Base-by-base conservation (phyloP, 1,140 invertebrate genomes). In the Oncopodura yosiiana region DNA sequence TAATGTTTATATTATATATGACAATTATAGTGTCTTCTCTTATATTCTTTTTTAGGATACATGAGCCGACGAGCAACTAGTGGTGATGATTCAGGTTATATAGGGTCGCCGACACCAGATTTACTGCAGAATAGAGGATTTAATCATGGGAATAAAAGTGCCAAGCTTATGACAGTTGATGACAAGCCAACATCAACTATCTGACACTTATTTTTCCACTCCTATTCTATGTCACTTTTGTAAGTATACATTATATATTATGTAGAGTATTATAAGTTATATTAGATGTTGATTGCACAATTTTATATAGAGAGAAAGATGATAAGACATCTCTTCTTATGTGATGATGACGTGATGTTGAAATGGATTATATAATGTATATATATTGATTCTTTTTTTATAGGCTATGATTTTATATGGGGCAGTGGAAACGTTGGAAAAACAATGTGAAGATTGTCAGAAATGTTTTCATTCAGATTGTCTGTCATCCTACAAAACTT, bases 371-470 rank as follows among this genome's bases (percentile, higher is more conserved):
- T 11, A n/a, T 24, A 41, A 27, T 3, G 39, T 45, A 44, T 11
- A 3, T 23, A 41, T 53, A 32, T 23, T 27, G 3, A 24, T 38
- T 50, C n/a, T 23, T 51, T 46, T n/a, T 44, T 30, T 49, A 3
- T 29, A 60, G 58, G 58, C 27, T 36, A 23, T 18, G 59, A 61
- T 36, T 53, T 39, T 23, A 57, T 61, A 24, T 53, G 49, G 38
- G 37, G 42, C 18, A 53, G 37, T 41, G 54, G 50, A 29, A 48
- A 45, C 12, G 19, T 53, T 9, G 50, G 59, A 24, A 3, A n/a
- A 53, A 16, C 49, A 50, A 34, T 61, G 59, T 34, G 53, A 61
- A 61, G 58, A 57, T 46, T 61, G 59, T 43, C 46, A 57, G 44
- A 49, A 57, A 37, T 56, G 49, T 57, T 61, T 61, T 36, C 59